phyloP scores from a whole-genome alignment of 2,113 vertebrate genomes.

The Ageneiosus marmoratus region DNA sequence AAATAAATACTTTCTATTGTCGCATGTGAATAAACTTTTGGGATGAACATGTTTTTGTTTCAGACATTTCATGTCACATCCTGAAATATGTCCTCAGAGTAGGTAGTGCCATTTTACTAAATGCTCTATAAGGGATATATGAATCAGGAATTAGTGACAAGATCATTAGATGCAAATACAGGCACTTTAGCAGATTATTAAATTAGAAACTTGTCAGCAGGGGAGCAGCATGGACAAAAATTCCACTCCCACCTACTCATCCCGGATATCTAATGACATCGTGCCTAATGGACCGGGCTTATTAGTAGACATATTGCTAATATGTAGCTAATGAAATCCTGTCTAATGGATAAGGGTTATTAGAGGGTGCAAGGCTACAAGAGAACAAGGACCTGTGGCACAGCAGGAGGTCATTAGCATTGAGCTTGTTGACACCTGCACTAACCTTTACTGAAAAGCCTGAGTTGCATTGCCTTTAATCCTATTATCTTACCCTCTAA shows the following conservation, averaged over 20 bases:
- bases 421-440: constrained; percentile 48
- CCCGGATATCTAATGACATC: constrained; percentile 9
- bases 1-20: constrained; percentile 17
- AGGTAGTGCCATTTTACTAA: not conserved
- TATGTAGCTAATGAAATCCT: not conserved
- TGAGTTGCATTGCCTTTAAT: constrained; percentile 23
- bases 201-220: not conserved
- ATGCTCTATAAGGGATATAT: not conserved
- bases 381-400: not conserved
- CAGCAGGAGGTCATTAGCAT: constrained; percentile 47
- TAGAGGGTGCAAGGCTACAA: constrained; percentile 11
- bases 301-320: not conserved
- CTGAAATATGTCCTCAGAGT: not conserved
- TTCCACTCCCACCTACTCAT: not conserved
- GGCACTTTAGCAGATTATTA: constrained; percentile 11
- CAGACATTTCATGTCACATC: not conserved
- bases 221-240: not conserved
- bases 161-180: not conserved
- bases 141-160: not conserved
- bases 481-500: constrained; percentile 34
- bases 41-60: not conserved
- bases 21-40: constrained; percentile 16
- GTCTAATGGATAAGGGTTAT: constrained; percentile 38
- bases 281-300: constrained; percentile 8
- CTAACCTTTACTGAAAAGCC: constrained; percentile 42